These are phyloP conservation scores for Crematogaster levior DNA, from an alignment of 2,888 invertebrate species.

Conservation along the genomic window DNA sequence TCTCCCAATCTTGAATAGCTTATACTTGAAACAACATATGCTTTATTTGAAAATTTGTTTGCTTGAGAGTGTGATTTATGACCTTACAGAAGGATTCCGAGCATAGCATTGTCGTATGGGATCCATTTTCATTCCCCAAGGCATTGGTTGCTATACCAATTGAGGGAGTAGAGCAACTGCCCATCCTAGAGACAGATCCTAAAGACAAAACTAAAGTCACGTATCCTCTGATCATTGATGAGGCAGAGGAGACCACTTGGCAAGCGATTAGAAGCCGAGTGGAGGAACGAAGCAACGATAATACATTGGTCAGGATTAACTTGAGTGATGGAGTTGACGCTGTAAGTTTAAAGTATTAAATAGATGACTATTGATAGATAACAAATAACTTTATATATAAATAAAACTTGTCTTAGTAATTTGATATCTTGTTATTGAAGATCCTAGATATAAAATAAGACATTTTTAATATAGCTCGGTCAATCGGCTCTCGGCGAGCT, in stretches of 20 bases:
- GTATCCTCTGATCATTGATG: constrained; percentile 88
- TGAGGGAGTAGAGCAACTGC: constrained; percentile 88
- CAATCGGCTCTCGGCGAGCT: constrained; percentile 84
- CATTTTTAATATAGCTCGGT: constrained; percentile 79
- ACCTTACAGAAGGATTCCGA: constrained; percentile 86
- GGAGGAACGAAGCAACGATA: constrained; percentile 88
- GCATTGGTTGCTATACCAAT: constrained; percentile 90
- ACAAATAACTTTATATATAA: background rate
- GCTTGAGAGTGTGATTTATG: background rate
- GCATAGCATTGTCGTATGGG: constrained; percentile 89
- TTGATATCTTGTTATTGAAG: background rate
- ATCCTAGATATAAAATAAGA: background rate
- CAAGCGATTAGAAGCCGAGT: constrained; percentile 88
- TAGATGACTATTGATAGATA: background rate
- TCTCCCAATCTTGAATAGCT: background rate
- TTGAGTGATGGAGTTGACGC: constrained; percentile 89
- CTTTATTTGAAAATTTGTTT: background rate
- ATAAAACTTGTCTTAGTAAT: background rate
- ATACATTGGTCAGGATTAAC: constrained; percentile 89
- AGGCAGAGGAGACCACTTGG: constrained; percentile 89
- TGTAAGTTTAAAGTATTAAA: constrained; percentile 86
- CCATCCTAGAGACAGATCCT: too few species aligned
- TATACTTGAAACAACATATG: background rate
- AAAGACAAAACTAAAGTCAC: constrained; percentile 82
- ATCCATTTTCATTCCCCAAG: constrained; percentile 92